These are phyloP conservation scores for Mormyrus lacerda DNA, from an alignment of 2,113 vertebrate genomes.

Conservation along the genomic window DNA sequence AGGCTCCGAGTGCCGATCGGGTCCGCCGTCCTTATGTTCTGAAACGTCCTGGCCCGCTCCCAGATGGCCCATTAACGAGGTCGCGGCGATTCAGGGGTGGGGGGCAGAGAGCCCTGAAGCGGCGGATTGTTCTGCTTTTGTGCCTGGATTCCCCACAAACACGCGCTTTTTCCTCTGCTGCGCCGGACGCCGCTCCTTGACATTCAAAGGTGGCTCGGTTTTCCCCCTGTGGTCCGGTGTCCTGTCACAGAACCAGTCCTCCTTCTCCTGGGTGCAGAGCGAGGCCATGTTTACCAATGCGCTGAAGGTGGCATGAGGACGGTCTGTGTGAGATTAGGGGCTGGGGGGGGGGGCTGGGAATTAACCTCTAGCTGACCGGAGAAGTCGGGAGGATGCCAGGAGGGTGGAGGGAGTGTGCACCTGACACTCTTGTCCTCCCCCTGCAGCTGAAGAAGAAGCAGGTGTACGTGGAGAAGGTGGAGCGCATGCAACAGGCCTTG, in stretches of 20 bases:
- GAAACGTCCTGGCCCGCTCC: slow-evolving; percentile 20
- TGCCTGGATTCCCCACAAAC: slow-evolving; percentile 32
- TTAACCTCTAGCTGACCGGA: background rate
- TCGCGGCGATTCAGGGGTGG: background rate
- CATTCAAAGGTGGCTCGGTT: slow-evolving; percentile 35
- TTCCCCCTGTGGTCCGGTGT: background rate
- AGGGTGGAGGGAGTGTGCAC: background rate
- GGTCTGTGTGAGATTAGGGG: background rate
- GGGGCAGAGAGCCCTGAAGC: slow-evolving; percentile 11
- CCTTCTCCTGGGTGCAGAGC: background rate
- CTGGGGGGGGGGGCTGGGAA: background rate
- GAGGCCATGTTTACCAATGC: background rate
- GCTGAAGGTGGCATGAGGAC: background rate
- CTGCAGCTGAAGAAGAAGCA: slow-evolving; percentile 94
- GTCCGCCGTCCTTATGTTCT: background rate
- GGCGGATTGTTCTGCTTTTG: slow-evolving; percentile 27
- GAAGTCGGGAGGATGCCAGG: background rate
- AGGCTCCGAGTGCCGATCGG: background rate
- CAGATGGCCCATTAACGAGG: slow-evolving; percentile 30
- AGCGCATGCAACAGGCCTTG: slow-evolving; percentile 94
- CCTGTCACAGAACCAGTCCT: background rate
- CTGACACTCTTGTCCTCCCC: background rate
- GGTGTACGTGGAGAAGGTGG: slow-evolving; percentile 98
- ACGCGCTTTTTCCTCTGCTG: slow-evolving; percentile 35
- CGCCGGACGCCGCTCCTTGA: background rate